Conservation (phyloP, 1,140 invertebrate species). For the Drosophila nigromelanica region DNA sequence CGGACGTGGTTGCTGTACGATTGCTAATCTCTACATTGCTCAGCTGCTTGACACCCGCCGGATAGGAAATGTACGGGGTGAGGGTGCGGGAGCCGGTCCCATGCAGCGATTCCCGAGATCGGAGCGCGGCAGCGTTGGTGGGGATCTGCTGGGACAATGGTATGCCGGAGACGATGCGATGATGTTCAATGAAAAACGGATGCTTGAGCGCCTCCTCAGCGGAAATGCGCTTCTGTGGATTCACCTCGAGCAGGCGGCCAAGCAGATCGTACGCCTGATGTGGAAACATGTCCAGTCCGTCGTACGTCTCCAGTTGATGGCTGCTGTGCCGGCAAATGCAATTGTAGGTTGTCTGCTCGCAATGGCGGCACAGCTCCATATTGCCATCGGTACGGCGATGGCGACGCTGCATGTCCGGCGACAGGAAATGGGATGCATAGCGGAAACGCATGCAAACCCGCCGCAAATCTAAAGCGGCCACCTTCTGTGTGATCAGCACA, state of each 20-base stretch:
- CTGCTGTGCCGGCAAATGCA: constrained; percentile 69
- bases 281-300: constrained; percentile 70
- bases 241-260: constrained; percentile 99
- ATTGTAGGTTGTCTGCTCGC: constrained; percentile 72
- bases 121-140: neutral
- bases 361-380: constrained; percentile 69
- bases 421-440: constrained; percentile 60
- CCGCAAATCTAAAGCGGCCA: constrained; percentile 85
- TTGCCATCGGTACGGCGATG: constrained; percentile 63
- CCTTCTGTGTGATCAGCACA: constrained; percentile 85
- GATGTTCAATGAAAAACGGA: constrained; percentile 87
- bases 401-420: constrained; percentile 56
- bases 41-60: neutral
- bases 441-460: constrained; percentile 85
- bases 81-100: constrained; percentile 30
- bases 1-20: neutral
- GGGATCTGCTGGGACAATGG: constrained; percentile 17
- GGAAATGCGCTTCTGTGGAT: constrained; percentile 98
- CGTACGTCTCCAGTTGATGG: constrained; percentile 58
- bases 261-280: constrained; percentile 97
- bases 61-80: constrained; percentile 36
- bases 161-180: constrained; percentile 44
- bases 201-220: constrained; percentile 99
- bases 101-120: constrained; percentile 30
- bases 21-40: neutral